A percentile compares a stretch with the other conserved stretches of the same genome.
Evolutionary conservation across 2,888 invertebrate species (phyloP).

Genomic region (Athrips mouffetella): DNA sequence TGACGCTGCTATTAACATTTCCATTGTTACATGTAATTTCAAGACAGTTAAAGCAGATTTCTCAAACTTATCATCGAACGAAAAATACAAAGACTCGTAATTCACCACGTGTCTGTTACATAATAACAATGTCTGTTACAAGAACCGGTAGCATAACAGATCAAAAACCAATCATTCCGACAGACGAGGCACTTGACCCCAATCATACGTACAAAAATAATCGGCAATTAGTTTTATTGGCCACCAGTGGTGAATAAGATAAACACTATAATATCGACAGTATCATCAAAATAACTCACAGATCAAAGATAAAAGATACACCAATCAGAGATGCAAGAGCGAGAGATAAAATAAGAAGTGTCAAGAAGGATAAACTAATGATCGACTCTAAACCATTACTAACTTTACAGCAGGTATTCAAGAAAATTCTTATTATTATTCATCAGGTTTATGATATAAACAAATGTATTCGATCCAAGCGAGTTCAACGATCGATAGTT

Average conservation of each 20-base stretch:
- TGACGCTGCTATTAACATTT: no score
- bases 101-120: background rate
- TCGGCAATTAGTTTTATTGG: constrained; percentile 53
- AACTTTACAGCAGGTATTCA: background rate
- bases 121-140: background rate
- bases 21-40: no score
- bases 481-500: constrained; percentile 8
- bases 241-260: constrained; percentile 29
- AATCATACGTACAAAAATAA: constrained; percentile 44
- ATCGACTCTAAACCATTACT: background rate
- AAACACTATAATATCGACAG: constrained; percentile 2
- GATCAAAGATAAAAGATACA: constrained; percentile 3
- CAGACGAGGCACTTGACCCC: constrained; percentile 40
- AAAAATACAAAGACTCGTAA: no score
- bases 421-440: background rate
- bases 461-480: background rate
- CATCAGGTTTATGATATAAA: constrained; percentile 7
- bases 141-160: background rate
- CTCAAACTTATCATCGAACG: no score
- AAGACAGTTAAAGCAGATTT: no score
- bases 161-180: constrained; percentile 21
- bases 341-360: background rate
- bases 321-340: background rate
- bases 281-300: background rate
- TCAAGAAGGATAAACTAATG: background rate